Evolutionary conservation across 2,113 vertebrate species (phyloP).

Genomic region (Regulus satrapa): DNA sequence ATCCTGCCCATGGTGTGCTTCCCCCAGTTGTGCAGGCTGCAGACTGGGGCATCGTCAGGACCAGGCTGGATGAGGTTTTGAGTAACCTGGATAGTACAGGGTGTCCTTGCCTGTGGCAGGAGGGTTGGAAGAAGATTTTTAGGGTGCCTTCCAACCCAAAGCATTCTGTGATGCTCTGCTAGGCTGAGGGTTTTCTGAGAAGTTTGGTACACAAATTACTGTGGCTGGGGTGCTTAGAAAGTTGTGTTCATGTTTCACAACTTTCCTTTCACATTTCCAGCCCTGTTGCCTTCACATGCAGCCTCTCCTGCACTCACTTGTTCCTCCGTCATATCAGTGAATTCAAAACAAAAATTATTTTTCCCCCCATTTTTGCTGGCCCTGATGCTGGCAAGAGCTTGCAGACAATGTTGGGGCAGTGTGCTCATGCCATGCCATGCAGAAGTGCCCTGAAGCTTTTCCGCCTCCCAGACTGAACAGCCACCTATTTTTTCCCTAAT

Average conservation of each 20-base stretch:
- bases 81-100: not conserved
- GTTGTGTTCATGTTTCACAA: not conserved
- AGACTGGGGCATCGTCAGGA: not conserved
- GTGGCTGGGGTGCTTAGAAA: not conserved
- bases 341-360: not conserved
- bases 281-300: not conserved
- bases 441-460: not conserved
- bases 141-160: not conserved
- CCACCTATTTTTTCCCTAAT: not conserved
- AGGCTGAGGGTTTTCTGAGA: not conserved
- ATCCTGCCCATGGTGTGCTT: accelerated
- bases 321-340: not conserved
- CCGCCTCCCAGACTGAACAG: not conserved
- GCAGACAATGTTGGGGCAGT: not conserved
- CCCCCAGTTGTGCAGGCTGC: not conserved
- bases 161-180: not conserved
- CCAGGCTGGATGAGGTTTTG: not conserved
- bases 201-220: not conserved
- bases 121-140: not conserved
- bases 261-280: too few species aligned
- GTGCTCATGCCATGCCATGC: accelerated
- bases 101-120: not conserved
- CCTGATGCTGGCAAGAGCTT: not conserved
- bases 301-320: not conserved
- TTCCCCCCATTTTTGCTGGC: not conserved